Base-by-base conservation (phyloP, 2,113 vertebrate species). In the Oenanthe oenanthe region DNA sequence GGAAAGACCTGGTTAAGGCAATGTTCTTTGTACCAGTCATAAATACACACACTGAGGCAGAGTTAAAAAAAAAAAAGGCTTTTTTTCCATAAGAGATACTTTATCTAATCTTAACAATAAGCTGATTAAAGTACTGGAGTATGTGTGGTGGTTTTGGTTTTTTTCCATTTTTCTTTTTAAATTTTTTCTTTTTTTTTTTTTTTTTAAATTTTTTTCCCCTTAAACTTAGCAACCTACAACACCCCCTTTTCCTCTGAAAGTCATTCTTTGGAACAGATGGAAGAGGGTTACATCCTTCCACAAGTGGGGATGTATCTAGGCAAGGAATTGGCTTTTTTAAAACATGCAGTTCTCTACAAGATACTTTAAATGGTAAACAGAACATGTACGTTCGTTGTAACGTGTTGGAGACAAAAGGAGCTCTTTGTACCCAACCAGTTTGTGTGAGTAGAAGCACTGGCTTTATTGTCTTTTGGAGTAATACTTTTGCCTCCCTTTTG, bases 251-350 rank as follows among this genome's bases (percentile, higher is more conserved):
- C 94, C 94, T 97, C 67, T 91, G 72, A 94, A 96, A 97, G 89
- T 92, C 92, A 86, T 93, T 85, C 92, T 92, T 95, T 83, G 78
- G 89, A 97, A 96, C 96, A 96, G 94, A 96, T 96, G 95, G 96
- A 93, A 96, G 94, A 93, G 78, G 75, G 85, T 93, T 96, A 95
- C 88, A 95, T 96, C 92, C 92, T 96, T 97, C 95, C 89, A 92
- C 82, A 95, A 96, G 92, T 92, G 88, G 93, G 92, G 94, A 96
- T 88, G 88, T 95, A 95, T 96, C 92, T 95, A 95, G 88, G 94
- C 94, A 96, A 95, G 94, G 71, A 96, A 80, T 71, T 79, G 88
- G 65, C 78, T 94, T 93, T 94, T 93, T 96, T 88, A 88, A 95
- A 96, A 94, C 82, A 88, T 63, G 67, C 85, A 85, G 71, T 70